Percentiles rank a stretch among this genome's conserved stretches.
phyloP scores from a whole-genome alignment of 2,888 invertebrate genomes.

The Drepanosiphum platanoidis region DNA sequence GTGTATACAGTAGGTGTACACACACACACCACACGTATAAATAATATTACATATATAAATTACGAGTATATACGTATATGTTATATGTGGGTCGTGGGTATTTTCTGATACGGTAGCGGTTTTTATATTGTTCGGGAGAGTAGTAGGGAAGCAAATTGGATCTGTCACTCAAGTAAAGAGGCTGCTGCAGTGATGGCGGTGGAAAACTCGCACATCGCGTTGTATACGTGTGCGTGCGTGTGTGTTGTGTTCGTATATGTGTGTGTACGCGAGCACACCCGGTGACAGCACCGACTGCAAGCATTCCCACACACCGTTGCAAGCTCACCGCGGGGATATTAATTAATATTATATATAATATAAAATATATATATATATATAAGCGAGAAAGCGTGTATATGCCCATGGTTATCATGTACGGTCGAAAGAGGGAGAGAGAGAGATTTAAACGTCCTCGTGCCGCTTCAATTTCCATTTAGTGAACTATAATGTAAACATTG shows the following conservation, averaged over 20 bases:
- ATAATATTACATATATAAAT: conserved; percentile 16
- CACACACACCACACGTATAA: too few relatives aligned
- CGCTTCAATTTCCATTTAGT: background rate
- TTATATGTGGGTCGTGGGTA: conserved; percentile 25
- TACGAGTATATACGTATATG: background rate
- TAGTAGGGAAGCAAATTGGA: conserved; percentile 57
- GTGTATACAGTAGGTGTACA: too few relatives aligned
- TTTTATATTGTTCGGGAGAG: conserved; percentile 55
- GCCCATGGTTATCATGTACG: too few relatives aligned
- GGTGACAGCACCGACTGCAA: conserved; percentile 58
- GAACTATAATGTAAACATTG: background rate
- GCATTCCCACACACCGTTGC: conserved; percentile 52
- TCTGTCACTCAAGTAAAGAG: conserved; percentile 58
- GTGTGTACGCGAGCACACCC: background rate
- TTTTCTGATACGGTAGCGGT: conserved; percentile 55
- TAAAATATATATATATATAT: background rate
- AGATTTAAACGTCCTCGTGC: background rate
- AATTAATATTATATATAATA: conserved; percentile 28
- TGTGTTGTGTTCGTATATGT: background rate
- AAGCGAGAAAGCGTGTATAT: too few relatives aligned
- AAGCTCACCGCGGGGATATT: conserved; percentile 18
- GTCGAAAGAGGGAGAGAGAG: background rate
- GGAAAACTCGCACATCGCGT: conserved; percentile 22
- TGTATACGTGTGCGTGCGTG: too few relatives aligned
- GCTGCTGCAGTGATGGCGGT: background rate